phyloP scores from a whole-genome alignment of 2,113 vertebrate species.

The Labrus mixtus region DNA sequence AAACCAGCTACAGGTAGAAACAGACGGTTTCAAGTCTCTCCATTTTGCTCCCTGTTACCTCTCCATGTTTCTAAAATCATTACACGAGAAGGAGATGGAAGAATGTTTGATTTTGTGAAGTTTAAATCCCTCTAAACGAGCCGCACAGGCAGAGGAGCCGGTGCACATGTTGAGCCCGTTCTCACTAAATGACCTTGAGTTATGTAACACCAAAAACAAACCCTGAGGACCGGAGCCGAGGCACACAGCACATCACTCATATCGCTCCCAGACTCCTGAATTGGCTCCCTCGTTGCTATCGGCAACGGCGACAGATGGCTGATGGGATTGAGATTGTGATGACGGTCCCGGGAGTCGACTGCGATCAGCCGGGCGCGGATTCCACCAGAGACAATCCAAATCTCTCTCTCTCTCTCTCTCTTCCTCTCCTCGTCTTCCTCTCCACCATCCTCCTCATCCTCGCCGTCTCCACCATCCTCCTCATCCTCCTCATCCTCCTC shows the following conservation, averaged over 20 bases:
- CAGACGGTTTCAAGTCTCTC: not conserved
- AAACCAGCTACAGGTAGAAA: not conserved
- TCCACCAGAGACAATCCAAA: conserved; percentile 10
- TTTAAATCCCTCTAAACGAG: conserved; percentile 1
- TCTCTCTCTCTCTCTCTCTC: not conserved
- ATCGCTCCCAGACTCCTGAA: conserved; percentile 13
- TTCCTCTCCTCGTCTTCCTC: not conserved
- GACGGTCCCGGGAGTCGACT: conserved; percentile 15
- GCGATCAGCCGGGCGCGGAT: conserved; percentile 5
- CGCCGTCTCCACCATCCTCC: not conserved
- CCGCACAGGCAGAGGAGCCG: not conserved
- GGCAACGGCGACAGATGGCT: conserved; percentile 61
- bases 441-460: not conserved
- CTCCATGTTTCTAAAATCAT: not conserved
- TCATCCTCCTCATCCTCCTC: not conserved
- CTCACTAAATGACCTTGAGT: conserved; percentile 30
- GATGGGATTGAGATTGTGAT: conserved; percentile 41
- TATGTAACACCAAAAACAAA: conserved; percentile 22
- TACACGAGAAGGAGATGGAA: not conserved
- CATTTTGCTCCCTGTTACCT: too few relatives aligned
- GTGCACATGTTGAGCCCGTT: conserved; percentile 5
- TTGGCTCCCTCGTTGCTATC: conserved; percentile 50
- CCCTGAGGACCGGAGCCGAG: not conserved
- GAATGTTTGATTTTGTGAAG: not conserved
- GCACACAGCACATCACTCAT: conserved; percentile 29